Conservation (phyloP, 2,888 invertebrate species). For the Drosophila setosimentum region DNA sequence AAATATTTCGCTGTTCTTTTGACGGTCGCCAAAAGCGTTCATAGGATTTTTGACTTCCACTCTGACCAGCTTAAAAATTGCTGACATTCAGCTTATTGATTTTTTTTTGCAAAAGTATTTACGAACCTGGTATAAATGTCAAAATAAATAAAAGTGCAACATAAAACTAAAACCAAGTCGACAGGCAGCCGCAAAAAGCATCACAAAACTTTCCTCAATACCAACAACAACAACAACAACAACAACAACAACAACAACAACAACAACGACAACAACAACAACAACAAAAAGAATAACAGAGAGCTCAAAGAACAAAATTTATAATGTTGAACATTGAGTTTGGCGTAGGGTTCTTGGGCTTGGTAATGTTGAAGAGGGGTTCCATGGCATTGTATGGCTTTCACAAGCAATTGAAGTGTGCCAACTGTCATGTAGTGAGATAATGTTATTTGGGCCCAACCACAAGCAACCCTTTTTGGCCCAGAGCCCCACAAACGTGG, state of each 20-base stretch:
- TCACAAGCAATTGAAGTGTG: slow-evolving; percentile 71
- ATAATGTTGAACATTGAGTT: slow-evolving; percentile 41
- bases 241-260: slow-evolving; percentile 7
- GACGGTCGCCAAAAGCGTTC: slow-evolving; percentile 50
- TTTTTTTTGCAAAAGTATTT: slow-evolving; percentile 33
- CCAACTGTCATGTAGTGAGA: slow-evolving; percentile 52
- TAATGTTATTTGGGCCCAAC: slow-evolving; percentile 66
- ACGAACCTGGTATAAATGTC: slow-evolving; percentile 55
- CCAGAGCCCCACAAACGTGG: slow-evolving; percentile 12
- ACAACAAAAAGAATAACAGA: not conserved
- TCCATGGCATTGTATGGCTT: slow-evolving; percentile 55
- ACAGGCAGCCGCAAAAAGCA: slow-evolving; percentile 46
- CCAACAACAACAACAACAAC: slow-evolving; percentile 7
- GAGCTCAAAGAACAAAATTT: slow-evolving; percentile 39
- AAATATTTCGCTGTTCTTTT: slow-evolving; percentile 58
- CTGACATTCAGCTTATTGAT: slow-evolving; percentile 47
- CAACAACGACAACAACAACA: not conserved
- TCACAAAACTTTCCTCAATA: slow-evolving; percentile 44
- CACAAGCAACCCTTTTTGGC: slow-evolving; percentile 54
- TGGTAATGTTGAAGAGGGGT: slow-evolving; percentile 11
- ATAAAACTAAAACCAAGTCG: slow-evolving; percentile 60
- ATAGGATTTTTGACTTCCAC: slow-evolving; percentile 52
- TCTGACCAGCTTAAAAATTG: slow-evolving; percentile 48
- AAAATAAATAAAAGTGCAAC: slow-evolving; percentile 70
- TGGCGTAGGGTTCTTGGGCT: slow-evolving; percentile 26